Evolutionary conservation across 2,113 vertebrate species (phyloP), one percentile per base, ranked within the genome.

Genomic region (Merops nubicus): DNA sequence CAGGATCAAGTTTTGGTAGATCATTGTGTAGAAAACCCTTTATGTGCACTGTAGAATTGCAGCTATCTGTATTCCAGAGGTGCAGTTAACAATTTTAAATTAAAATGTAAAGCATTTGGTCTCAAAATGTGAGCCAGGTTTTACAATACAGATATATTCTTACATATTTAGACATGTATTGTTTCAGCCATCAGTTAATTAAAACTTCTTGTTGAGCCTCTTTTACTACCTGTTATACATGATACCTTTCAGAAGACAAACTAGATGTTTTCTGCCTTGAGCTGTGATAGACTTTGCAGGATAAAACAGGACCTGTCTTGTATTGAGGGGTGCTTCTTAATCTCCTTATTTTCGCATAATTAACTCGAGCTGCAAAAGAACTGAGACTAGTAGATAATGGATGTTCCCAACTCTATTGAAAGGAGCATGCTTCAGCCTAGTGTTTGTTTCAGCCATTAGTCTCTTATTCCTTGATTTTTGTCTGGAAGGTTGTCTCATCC

Each of bases 141-240:
- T 88, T 63, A 79, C n/a, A 87, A 38, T 73, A 26, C 5, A 3
- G 8, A 65, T 38, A 84, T 89, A 67, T 20, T 51, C 13, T 81
- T 54, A n/a, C 65, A 3, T 94, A 31, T 88, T 89, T 84, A 69
- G 56, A 38, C 12, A 21, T 8, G 13, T 38, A 31, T 68, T 93
- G 28, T 70, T 92, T 85, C 91, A 88, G 28, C 65, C 51, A 60
- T 18, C 33, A 33, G 53, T 64, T 92, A 94, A 91, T 94, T 95
- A 90, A 26, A 11, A 22, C 12, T 64, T 12, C 20, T 64, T 74
- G 33, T 42, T 2, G 15, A 85, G 8, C 28, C 9, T 69, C 65
- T 64, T 22, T 75, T 68, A 7, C 23, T 84, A 26, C n/a, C 63
- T 83, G 6, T 43, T 40, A 5, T 45, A 36, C 6, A 16, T 33